These are phyloP conservation scores for Eristalis tenax DNA, from an alignment of 2,888 invertebrate species.

Conservation along the genomic window DNA sequence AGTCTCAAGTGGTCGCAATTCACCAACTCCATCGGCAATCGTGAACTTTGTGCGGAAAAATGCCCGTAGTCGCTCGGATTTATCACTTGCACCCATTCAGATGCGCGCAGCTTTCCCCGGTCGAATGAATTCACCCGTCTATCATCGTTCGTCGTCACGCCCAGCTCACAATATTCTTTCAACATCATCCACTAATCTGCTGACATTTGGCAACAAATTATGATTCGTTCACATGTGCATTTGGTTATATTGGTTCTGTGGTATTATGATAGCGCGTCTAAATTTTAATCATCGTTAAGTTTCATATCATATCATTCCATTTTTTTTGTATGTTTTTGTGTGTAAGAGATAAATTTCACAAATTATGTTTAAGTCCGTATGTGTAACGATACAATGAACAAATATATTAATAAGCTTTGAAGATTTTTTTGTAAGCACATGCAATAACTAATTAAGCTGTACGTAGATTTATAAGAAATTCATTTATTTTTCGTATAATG, in stretches of 20 bases:
- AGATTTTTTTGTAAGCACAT: constrained; percentile 57
- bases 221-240: constrained; percentile 71
- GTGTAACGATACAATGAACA: constrained; percentile 58
- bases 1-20: constrained; percentile 50
- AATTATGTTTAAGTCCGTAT: constrained; percentile 52
- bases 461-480: constrained; percentile 40
- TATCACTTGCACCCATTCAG: constrained; percentile 59
- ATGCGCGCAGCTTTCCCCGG: constrained; percentile 47
- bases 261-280: constrained; percentile 41
- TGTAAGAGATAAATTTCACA: constrained; percentile 45
- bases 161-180: constrained; percentile 57
- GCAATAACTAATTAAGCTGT: constrained; percentile 45
- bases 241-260: constrained; percentile 67
- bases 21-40: constrained; percentile 54
- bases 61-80: constrained; percentile 72
- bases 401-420: constrained; percentile 55
- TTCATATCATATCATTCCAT: constrained; percentile 68
- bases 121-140: constrained; percentile 68
- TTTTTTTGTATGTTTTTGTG: background rate
- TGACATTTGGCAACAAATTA: constrained; percentile 69
- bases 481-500: constrained; percentile 36
- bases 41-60: constrained; percentile 58
- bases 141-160: constrained; percentile 54
- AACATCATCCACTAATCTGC: constrained; percentile 64
- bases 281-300: constrained; percentile 37